Evolutionary conservation across 2,113 vertebrate genomes (phyloP).

Genomic region (Narcine bancroftii): DNA sequence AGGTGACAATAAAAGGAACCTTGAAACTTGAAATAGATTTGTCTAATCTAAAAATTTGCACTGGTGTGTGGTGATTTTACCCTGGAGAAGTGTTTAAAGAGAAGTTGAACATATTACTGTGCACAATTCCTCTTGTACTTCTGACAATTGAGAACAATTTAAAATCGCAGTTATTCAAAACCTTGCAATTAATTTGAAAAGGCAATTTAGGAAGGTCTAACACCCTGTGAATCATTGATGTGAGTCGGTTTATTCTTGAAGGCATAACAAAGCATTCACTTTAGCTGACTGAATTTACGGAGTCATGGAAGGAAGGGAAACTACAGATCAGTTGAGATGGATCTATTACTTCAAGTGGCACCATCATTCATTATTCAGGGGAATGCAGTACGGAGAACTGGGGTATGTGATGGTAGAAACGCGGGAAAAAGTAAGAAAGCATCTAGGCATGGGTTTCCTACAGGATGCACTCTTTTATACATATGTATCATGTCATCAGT

Average conservation of each 20-base stretch:
- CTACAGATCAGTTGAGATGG: not conserved
- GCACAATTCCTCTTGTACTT: not conserved
- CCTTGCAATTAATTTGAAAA: not conserved
- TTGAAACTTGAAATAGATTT: too few relatives aligned
- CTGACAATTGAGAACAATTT: not conserved
- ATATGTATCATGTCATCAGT: not conserved
- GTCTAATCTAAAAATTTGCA: not conserved
- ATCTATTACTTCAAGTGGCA: not conserved
- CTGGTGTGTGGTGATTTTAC: not conserved
- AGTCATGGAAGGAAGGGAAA: not conserved
- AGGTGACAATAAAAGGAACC: too few relatives aligned
- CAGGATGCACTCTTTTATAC: not conserved
- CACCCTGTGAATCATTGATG: slow-evolving; percentile 5
- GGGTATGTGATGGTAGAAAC: not conserved
- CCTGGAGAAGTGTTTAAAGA: not conserved
- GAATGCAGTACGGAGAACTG: not conserved
- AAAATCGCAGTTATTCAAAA: not conserved
- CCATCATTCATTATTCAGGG: not conserved
- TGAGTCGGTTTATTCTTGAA: slow-evolving; percentile 3
- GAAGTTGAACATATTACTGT: not conserved
- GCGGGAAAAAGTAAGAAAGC: not conserved
- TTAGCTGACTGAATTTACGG: not conserved
- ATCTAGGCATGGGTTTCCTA: not conserved
- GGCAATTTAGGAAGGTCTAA: not conserved
- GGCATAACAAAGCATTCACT: slow-evolving; percentile 12